These are phyloP conservation scores for Apodemia hepburni DNA, from an alignment of 2,888 invertebrate genomes.

Conservation along the genomic window DNA sequence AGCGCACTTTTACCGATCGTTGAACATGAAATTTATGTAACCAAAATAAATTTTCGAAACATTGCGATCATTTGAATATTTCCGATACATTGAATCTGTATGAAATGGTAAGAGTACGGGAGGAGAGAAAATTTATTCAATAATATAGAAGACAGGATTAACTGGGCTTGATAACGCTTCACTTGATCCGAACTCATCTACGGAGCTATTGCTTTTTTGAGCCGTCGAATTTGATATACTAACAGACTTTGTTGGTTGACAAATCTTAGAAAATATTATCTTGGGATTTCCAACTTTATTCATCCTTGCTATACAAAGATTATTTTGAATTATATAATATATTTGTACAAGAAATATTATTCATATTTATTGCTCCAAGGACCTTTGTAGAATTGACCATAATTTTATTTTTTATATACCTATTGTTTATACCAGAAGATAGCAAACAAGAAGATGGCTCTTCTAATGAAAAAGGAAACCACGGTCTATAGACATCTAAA, in stretches of 20 bases:
- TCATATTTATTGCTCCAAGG: too few species aligned
- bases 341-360: too few species aligned
- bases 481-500: too few species aligned
- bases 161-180: slow-evolving; percentile 64
- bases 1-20: slow-evolving; percentile 1
- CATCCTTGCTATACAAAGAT: not conserved
- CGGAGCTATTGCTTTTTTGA: slow-evolving; percentile 56
- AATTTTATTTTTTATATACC: too few species aligned
- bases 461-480: too few species aligned
- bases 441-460: too few species aligned
- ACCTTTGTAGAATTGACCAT: too few species aligned
- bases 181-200: slow-evolving; percentile 59
- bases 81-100: slow-evolving; percentile 54
- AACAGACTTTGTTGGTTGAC: slow-evolving; percentile 41
- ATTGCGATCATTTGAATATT: slow-evolving; percentile 43
- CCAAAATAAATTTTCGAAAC: slow-evolving; percentile 38
- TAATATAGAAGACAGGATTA: slow-evolving; percentile 69
- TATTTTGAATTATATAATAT: too few species aligned
- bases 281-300: not conserved
- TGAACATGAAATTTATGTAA: slow-evolving; percentile 23
- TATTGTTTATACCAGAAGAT: too few species aligned
- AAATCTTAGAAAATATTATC: slow-evolving; percentile 28
- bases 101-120: slow-evolving; percentile 52
- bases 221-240: slow-evolving; percentile 48
- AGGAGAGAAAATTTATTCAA: slow-evolving; percentile 64